Base-by-base conservation (phyloP, 1,140 invertebrate species). In the Heterodera schachtii region DNA sequence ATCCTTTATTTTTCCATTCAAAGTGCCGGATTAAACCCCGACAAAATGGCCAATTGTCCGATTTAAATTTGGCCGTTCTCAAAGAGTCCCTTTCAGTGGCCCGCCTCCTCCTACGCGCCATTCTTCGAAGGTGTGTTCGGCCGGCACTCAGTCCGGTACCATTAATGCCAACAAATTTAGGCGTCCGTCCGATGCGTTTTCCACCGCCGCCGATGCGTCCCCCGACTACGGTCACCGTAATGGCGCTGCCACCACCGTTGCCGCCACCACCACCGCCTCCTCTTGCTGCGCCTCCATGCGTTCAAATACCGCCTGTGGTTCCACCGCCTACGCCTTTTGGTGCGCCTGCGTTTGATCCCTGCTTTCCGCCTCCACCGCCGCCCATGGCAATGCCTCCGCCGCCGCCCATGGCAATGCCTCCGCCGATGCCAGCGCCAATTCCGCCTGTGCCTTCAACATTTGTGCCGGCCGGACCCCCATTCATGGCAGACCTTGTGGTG, bases 51-150 rank as follows among this genome's bases (percentile, higher is more conserved):
- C 31, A 31, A 21, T 43, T 69, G 67, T 69, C 4, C 46, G 47
- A 0, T 31, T 31, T 31, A 31, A 31, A 31, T 3, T 75, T 43
- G 7, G 11, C 3, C 43, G 60, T 3, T 75, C 0, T 73, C 3
- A 64, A 64, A 5, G 11, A 11, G 3, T 67, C 31, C 16, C 3
- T 46, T 77, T 64, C 16, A 77, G 75, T 77, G 75, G 75, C 75
- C 75, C 52, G 75, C 52, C 41, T 64, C 75, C 31, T 77, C 75
- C 16, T 77, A 77, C 41, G 67, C 47, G 3, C 75, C 75, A n/a
- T 77, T 77, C 52, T 64, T 77, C 13, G 75, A 77, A 21, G 52
- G 64, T 60, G 31, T 64, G 75, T 52, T 77, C 46, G 64, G 47
- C 67, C 64, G 13, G 75, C 52, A 47, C 67, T 16, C 52, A 66